A percentile compares a stretch with the other conserved stretches of the same genome.
phyloP scores from a whole-genome alignment of 2,888 invertebrate genomes.

The Hartigia nigra region DNA sequence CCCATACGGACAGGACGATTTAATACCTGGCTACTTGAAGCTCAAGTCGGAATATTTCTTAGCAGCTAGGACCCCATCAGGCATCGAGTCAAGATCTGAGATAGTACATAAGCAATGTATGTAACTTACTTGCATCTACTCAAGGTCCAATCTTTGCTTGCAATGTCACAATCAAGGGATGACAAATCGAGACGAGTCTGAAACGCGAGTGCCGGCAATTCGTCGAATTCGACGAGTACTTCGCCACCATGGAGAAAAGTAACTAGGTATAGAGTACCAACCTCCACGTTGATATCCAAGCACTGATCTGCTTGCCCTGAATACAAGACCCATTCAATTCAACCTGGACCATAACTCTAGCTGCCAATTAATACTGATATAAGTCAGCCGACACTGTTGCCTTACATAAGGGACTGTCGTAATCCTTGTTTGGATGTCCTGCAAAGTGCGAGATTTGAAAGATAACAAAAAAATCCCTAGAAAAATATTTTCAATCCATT shows the following conservation, averaged over 20 bases:
- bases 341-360: slow-evolving; percentile 13
- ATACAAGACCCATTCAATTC: slow-evolving; percentile 24
- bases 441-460: background rate
- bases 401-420: slow-evolving; percentile 10
- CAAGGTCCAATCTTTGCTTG: background rate
- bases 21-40: background rate
- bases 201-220: background rate
- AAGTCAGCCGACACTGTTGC: slow-evolving; percentile 1
- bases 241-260: background rate
- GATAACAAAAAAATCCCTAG: background rate
- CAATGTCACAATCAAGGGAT: background rate
- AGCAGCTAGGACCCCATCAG: background rate
- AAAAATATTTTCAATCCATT: background rate
- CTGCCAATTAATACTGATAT: slow-evolving; percentile 30
- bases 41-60: background rate
- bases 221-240: background rate
- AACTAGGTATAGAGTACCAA: background rate
- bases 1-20: background rate
- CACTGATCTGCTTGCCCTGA: slow-evolving; percentile 30
- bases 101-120: background rate
- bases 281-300: slow-evolving; percentile 20
- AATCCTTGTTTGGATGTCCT: background rate
- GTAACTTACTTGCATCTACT: background rate
- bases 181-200: background rate
- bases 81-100: background rate